phyloP scores from a whole-genome alignment of 2,113 vertebrate genomes.

The Chaetorhynchus papuensis region DNA sequence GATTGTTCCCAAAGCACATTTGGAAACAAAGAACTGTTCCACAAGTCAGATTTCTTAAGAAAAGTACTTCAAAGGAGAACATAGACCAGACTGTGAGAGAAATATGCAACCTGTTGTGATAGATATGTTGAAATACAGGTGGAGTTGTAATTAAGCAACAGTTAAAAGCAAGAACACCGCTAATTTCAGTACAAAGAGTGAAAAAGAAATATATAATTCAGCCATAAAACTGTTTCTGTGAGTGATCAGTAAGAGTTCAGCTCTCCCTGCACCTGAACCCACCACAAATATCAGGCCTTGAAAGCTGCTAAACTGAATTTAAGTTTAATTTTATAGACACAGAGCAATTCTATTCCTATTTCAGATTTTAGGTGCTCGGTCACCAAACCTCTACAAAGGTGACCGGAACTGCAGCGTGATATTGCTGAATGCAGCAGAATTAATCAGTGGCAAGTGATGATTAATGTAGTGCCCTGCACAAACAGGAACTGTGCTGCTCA shows the following conservation, averaged over 20 bases:
- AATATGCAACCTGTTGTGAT: not conserved
- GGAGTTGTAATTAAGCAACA: not conserved
- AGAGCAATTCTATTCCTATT: not conserved
- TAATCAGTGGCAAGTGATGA: not conserved
- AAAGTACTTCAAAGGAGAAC: not conserved
- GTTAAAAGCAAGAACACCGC: not conserved
- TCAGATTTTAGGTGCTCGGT: not conserved
- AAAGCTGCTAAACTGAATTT: not conserved
- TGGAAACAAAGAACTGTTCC: conserved; percentile 10
- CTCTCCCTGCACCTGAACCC: not conserved
- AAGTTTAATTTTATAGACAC: not conserved
- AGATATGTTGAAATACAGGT: not conserved
- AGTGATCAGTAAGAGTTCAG: not conserved
- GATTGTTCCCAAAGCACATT: not conserved
- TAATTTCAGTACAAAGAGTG: not conserved
- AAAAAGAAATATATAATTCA: not conserved
- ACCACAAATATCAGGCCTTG: not conserved
- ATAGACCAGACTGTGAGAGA: not conserved
- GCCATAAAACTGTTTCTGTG: not conserved
- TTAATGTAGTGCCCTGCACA: not conserved
- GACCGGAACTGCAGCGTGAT: not conserved
- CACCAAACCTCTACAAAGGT: not conserved
- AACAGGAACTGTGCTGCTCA: not conserved
- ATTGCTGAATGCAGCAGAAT: not conserved
- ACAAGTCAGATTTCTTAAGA: not conserved